A percentile compares a stretch with the other conserved stretches of the same genome.
Conservation (phyloP, 2,888 invertebrate genomes). For the Harpalus rufipes region DNA sequence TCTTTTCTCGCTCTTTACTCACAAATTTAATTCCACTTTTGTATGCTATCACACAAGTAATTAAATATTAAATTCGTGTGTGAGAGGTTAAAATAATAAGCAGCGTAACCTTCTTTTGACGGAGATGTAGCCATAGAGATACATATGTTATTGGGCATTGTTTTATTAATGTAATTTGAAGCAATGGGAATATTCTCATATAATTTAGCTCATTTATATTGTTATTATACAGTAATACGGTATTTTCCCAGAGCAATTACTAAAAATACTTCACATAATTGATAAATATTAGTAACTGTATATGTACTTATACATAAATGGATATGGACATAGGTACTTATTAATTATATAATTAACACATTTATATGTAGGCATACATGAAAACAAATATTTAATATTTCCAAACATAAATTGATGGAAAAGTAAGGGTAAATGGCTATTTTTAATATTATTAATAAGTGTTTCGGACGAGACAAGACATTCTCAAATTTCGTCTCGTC, state of each 20-base stretch:
- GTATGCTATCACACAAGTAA: background rate
- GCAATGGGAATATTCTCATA: background rate
- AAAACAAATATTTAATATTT: no score
- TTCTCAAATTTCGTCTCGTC: no score
- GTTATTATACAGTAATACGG: background rate
- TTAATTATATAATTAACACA: background rate
- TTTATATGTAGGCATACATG: no score
- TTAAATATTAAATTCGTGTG: background rate
- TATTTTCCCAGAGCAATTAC: background rate
- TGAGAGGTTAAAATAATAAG: background rate
- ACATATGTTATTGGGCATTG: background rate
- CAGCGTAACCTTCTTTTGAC: background rate
- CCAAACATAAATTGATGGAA: no score
- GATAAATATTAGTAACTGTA: background rate
- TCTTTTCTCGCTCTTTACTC: background rate
- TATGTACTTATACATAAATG: slow-evolving; percentile 2
- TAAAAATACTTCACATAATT: background rate
- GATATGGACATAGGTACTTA: no score
- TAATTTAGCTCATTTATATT: background rate
- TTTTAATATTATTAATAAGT: no score
- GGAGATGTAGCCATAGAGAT: background rate
- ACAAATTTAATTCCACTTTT: background rate
- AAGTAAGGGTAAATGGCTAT: no score
- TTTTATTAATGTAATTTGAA: background rate
- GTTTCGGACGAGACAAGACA: no score